Base-by-base conservation (phyloP, 2,888 invertebrate genomes). In the Parnassius glacialis region DNA sequence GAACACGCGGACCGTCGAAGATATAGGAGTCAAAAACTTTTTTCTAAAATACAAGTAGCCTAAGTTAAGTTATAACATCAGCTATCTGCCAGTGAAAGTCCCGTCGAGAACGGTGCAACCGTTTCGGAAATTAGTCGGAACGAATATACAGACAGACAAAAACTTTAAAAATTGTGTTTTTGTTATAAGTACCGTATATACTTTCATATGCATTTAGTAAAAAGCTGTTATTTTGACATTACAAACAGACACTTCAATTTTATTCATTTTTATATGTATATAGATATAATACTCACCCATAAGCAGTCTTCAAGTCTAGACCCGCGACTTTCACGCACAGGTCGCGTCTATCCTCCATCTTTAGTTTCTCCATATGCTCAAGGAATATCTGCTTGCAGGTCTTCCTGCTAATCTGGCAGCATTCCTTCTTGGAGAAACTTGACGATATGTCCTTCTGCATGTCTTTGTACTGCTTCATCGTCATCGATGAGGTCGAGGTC, bases 401-500 rank as follows among this genome's bases (percentile, higher is more conserved):
- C 47, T 74, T 81, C 59, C 81, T 72, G 1, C 73, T 74, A 0
- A 71, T 62, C 54, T 80, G 76, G 59, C 90, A 90, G 63, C 90
- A 90, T 1, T 86, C 81, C 57, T 74, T 81, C 69, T 85, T 87
- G 0, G 85, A 79, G 61, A 84, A 87, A 2, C 70, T 70, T 10
- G 70, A 69, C 0, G 77, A 71, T 2, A 90, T 75, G 59, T 87
- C 85, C 65, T 85, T 90, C 67, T 88, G 89, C 62, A 84, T 54
- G 62, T 90, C 89, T 12, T 90, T 90, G 55, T 82, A 89, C 44
- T 85, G 82, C 60, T 88, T 76, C 70, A 78, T 57, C 0, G 68
- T 70, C 67, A 69, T 69, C 0, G 69, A 68, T 1, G 66, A 57
- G 3, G 57, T 61, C 0, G 68, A 67, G 0, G 62, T 51, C 9